These are phyloP conservation scores for Solea senegalensis DNA, from an alignment of 2,113 vertebrate species.

Conservation along the genomic window DNA sequence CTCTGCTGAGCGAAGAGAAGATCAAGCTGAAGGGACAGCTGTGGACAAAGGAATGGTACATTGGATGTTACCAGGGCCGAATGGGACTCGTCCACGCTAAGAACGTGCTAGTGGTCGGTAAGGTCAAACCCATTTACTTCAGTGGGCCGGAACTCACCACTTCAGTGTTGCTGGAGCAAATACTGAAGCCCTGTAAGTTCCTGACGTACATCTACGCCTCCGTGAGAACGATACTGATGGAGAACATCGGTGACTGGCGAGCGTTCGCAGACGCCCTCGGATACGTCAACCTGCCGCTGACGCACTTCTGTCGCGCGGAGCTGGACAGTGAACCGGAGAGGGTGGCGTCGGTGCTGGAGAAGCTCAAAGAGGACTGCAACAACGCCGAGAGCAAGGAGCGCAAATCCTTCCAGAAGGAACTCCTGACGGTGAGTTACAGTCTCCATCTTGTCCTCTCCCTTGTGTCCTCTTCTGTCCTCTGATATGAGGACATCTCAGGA, in stretches of 20 bases:
- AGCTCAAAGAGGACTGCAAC: conserved; percentile 96
- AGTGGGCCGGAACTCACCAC: conserved; percentile 90
- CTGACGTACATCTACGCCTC: conserved; percentile 98
- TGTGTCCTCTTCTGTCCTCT: no score
- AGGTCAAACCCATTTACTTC: conserved; percentile 86
- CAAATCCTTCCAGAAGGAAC: conserved; percentile 97
- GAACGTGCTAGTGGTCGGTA: conserved; percentile 92
- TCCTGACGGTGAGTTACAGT: conserved; percentile 87
- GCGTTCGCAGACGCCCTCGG: conserved; percentile 91
- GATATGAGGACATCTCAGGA: no score
- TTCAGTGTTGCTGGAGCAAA: conserved; percentile 88
- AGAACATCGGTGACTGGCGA: conserved; percentile 93
- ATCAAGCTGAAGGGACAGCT: conserved; percentile 92
- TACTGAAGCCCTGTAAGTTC: conserved; percentile 93
- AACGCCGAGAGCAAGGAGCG: conserved; percentile 87
- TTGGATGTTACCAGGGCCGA: conserved; percentile 93
- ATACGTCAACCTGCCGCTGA: conserved; percentile 87
- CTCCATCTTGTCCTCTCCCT: neutral
- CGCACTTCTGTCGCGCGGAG: conserved; percentile 91
- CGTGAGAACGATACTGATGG: conserved; percentile 93
- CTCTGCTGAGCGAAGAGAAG: conserved; percentile 93
- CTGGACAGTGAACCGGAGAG: conserved; percentile 91
- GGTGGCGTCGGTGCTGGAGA: conserved; percentile 93
- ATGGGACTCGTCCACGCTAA: conserved; percentile 92
- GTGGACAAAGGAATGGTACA: conserved; percentile 98